Evolutionary conservation across 2,113 vertebrate species (phyloP).

Genomic region (Oreochromis niloticus): DNA sequence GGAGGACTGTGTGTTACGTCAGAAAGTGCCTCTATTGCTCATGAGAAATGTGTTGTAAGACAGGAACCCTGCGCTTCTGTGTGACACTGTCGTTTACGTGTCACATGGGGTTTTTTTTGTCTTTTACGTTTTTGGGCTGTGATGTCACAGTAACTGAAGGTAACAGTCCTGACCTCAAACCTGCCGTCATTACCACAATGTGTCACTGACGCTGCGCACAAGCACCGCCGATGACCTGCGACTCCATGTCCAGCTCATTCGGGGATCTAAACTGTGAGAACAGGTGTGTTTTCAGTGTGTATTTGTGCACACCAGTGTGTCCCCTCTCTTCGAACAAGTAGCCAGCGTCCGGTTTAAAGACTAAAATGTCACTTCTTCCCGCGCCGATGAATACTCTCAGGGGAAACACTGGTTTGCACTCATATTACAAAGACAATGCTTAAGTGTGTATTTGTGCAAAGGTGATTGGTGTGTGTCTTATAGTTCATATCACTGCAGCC

Average conservation of each 20-base stretch:
- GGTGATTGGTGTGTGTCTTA: constrained; percentile 10
- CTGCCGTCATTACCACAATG: not conserved
- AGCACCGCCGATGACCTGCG: not conserved
- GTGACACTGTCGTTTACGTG: not conserved
- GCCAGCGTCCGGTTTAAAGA: not conserved
- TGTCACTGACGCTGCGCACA: not conserved
- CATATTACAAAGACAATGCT: not conserved
- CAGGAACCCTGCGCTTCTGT: not conserved
- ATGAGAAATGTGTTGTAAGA: constrained; percentile 3
- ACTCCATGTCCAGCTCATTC: not conserved
- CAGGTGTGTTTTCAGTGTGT: not conserved
- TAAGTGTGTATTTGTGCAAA: constrained; percentile 15
- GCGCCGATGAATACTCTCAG: not conserved
- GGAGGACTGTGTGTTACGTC: constrained; percentile 8
- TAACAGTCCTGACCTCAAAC: constrained; percentile 18
- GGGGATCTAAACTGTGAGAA: not conserved
- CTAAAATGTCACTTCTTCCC: constrained; percentile 5
- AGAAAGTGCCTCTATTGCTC: not conserved
- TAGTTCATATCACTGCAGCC: constrained; percentile 28
- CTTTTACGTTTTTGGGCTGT: not conserved
- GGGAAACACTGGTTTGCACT: constrained; percentile 11
- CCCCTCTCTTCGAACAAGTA: not conserved
- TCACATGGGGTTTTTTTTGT: accelerated
- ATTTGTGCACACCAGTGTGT: constrained; percentile 3
- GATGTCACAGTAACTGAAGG: not conserved